Evolutionary conservation across 2,888 invertebrate genomes (phyloP).

Genomic region (Selenia dentaria): DNA sequence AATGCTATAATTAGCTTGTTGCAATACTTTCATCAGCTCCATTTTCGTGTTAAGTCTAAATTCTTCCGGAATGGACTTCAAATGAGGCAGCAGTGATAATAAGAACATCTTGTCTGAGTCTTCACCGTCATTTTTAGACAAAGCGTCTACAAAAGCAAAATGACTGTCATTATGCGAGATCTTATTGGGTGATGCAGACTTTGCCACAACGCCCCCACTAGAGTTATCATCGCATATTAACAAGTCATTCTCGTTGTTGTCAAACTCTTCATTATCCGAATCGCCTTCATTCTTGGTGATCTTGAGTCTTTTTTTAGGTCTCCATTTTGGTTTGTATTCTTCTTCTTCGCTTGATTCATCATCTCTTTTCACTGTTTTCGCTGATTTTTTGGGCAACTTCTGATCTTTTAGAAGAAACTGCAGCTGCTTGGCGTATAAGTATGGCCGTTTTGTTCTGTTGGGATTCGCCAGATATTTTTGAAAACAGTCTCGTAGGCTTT

Average conservation of each 20-base stretch:
- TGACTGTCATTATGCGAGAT: slow-evolving; percentile 36
- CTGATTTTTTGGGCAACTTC: slow-evolving; percentile 31
- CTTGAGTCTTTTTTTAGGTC: slow-evolving; percentile 52
- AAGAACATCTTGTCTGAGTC: slow-evolving; percentile 73
- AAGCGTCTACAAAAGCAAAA: slow-evolving; percentile 66
- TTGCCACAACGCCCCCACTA: slow-evolving; percentile 28
- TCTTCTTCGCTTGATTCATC: slow-evolving; percentile 46
- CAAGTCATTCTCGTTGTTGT: slow-evolving; percentile 38
- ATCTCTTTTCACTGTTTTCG: slow-evolving; percentile 10
- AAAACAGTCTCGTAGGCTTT: slow-evolving; percentile 73
- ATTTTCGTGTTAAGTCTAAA: slow-evolving; percentile 67
- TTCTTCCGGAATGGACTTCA: slow-evolving; percentile 69
- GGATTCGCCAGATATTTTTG: slow-evolving; percentile 67
- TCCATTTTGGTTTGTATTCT: slow-evolving; percentile 45
- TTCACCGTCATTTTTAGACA: slow-evolving; percentile 49
- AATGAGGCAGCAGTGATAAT: slow-evolving; percentile 68
- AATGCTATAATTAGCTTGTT: slow-evolving; percentile 59
- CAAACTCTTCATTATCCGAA: slow-evolving; percentile 63
- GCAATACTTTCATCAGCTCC: slow-evolving; percentile 73
- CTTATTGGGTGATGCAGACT: slow-evolving; percentile 4
- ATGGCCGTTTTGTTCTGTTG: slow-evolving; percentile 62
- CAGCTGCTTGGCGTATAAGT: slow-evolving; percentile 64
- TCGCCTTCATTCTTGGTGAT: slow-evolving; percentile 49
- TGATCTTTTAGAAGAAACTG: slow-evolving; percentile 64
- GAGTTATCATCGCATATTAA: slow-evolving; percentile 43